Base-by-base conservation (phyloP, 2,797 vertebrate species). In the Epinephelus coioides region DNA sequence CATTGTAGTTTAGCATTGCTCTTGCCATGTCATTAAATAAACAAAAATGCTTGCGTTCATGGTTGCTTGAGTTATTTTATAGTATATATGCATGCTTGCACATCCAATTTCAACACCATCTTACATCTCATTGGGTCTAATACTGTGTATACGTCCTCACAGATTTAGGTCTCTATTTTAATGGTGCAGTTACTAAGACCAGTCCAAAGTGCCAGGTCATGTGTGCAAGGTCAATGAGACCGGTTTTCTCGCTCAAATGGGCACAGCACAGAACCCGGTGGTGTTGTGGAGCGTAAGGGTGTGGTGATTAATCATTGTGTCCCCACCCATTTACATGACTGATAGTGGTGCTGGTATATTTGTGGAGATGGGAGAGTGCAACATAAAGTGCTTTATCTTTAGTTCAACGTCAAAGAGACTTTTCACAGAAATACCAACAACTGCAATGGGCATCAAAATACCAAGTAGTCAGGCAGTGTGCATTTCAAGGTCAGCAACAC, bases 301-400 rank as follows among this genome's bases (percentile, higher is more conserved):
- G 38, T 43, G 44, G 68, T 71, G 18, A 82, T 83, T 81, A 77
- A 77, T 82, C 61, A 71, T 44, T 40, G 51, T 57, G 61, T 69
- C 66, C 60, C 74, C 46, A 46, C 38, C 10, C 59, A 47, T 72
- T 76, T 78, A 40, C 19, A 54, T 54, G 72, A 73, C 75, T 47
- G 43, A 25, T 49, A 63, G 49, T 23, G 63, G 25, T 55, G 66
- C 1, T 63, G 47, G 38, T 73, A 49, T 63, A 63, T 62, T 49
- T 68, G 43, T 51, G 18, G 38, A 63, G 53, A 34, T 47, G 12
- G 19, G 11, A 65, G 12, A 23, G 55, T 68, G 65, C 44, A 38
- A 25, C 17, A 19, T 15, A 15, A n/a, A 49, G 5, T 1, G 10
- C 54, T 14, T 21, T 54, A 4, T 23, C 73, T 69, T 44, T 51